phyloP scores from a whole-genome alignment of 2,113 vertebrate genomes.

The Dryoscopus gambensis region DNA sequence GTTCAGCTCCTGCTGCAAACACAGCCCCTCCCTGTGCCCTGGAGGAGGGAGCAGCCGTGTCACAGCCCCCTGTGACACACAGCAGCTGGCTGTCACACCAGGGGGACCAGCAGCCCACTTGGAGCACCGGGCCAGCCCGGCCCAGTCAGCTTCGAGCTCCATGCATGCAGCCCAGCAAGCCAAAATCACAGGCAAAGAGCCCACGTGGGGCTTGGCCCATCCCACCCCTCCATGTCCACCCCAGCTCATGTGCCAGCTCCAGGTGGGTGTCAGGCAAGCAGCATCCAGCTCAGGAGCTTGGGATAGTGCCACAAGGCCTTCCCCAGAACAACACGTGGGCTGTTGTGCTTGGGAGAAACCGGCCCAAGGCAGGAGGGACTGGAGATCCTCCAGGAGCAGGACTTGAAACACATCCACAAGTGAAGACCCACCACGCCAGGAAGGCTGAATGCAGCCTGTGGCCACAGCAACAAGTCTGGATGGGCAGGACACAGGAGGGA shows the following conservation, averaged over 20 bases:
- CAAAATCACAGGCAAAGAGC: neutral
- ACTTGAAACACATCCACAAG: neutral
- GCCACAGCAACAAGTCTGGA: neutral
- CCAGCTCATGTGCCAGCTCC: neutral
- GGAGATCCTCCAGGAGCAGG: neutral
- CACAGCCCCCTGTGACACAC: neutral
- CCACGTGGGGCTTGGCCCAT: fast-evolving
- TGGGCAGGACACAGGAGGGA: neutral
- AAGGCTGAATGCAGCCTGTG: neutral
- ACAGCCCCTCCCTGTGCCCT: neutral
- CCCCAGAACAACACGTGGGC: fast-evolving
- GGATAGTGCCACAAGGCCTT: neutral
- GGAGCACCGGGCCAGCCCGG: neutral
- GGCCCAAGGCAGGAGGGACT: neutral
- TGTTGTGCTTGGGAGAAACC: neutral
- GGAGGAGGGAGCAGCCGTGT: fast-evolving
- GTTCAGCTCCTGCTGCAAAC: neutral
- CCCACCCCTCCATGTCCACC: neutral
- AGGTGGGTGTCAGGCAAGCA: neutral
- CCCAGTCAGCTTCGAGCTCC: neutral
- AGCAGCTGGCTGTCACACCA: neutral
- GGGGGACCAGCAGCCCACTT: neutral
- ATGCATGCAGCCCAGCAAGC: neutral
- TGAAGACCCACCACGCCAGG: neutral
- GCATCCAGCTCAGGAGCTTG: neutral